Evolutionary conservation across 2,888 invertebrate species (phyloP), one percentile per base, ranked within the genome.

Genomic region (Latheticus oryzae): DNA sequence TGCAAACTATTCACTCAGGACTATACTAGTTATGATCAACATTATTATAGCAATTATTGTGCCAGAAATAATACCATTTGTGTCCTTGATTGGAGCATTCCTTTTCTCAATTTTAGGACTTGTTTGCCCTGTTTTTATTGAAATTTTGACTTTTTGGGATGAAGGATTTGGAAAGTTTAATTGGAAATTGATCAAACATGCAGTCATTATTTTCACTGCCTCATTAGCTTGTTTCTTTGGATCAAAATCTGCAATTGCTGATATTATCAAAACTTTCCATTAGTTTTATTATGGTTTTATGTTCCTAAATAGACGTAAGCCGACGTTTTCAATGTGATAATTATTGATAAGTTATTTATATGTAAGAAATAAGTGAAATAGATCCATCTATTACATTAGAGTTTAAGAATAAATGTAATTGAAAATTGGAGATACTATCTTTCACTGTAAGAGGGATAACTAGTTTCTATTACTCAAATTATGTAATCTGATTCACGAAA

Each of bases 61-160:
- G 11, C 96, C 96, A 0, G 88, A 89, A 32, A 91, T 97, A 64
- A 89, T 86, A 5, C 91, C 96, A 0, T 92, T 97, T 75, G 93
- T 97, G 78, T 89, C 91, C 3, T 83, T 97, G 38, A 95, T 97
- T 62, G 97, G 97, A 63, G 95, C 96, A 26, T 89, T 96, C 73
- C 95, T 94, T 74, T 94, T 95, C 76, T 94, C 95, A 4, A 88
- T 94, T 64, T 84, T 97, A 15, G 96, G 96, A 9, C 86, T 97
- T 23, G 86, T 96, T 47, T 87, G 92, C 42, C 97, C 97, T 1
- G 91, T 86, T 1, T 82, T 91, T 56, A 89, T 96, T 60, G 95
- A 96, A 80, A 83, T 91, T 3, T 83, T 95, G 60, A 92, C 92
- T 0, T 91, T 85, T 76, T 94, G 94, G 93, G 87, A 93, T 52